Percentiles rank a stretch among this genome's conserved stretches.
Conservation (phyloP, 2,797 vertebrate species). For the Rhinatrema bivittatum region DNA sequence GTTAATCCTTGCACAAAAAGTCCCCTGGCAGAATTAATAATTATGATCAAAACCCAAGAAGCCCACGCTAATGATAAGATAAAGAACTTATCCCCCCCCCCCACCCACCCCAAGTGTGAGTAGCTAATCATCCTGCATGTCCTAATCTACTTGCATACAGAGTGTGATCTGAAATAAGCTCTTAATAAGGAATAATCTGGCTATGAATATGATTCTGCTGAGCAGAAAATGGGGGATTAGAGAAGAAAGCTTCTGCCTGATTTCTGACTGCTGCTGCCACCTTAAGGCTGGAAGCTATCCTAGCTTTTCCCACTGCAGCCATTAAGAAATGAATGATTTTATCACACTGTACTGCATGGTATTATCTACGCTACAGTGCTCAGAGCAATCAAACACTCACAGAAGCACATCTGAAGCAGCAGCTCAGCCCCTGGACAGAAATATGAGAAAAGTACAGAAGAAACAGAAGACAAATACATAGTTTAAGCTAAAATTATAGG, state of each 20-base stretch:
- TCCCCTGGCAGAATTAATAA: constrained; percentile 44
- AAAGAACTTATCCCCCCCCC: constrained; percentile 40
- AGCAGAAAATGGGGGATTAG: constrained; percentile 50
- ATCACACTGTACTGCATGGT: too few species aligned
- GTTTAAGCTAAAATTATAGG: too few species aligned
- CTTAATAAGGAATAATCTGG: constrained; percentile 56
- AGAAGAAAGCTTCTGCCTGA: constrained; percentile 9
- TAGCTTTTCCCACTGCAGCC: too few species aligned
- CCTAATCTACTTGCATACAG: constrained; percentile 51
- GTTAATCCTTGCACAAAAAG: constrained; percentile 32
- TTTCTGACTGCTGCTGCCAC: constrained; percentile 27
- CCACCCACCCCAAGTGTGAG: constrained; percentile 26
- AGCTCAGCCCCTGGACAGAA: too few species aligned
- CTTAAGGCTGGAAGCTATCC: constrained; percentile 15
- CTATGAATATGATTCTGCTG: constrained; percentile 35
- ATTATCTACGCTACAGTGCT: too few species aligned
- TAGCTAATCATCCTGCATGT: constrained; percentile 43
- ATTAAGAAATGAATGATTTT: too few species aligned
- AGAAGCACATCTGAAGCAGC: too few species aligned
- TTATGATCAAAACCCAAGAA: constrained; percentile 42
- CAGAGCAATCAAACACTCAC: too few species aligned
- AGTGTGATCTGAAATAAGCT: constrained; percentile 47
- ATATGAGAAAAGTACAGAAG: too few species aligned
- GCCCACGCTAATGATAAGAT: constrained; percentile 52
- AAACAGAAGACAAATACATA: too few species aligned